Conservation (phyloP, 2,797 vertebrate species). For the Ptychobarbus kaznakovi region DNA sequence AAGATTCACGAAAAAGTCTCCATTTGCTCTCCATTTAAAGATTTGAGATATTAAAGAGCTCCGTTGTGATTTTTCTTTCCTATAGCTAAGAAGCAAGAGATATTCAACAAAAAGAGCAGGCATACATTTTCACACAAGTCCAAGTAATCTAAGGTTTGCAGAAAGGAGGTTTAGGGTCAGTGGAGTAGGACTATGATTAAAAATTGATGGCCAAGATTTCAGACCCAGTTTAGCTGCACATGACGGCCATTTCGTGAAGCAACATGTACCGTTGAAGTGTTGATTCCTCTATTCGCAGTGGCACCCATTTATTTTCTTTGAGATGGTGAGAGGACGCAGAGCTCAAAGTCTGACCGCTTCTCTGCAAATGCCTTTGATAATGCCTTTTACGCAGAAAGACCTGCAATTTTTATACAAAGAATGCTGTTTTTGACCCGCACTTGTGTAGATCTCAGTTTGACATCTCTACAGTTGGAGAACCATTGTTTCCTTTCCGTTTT, state of each 20-base stretch:
- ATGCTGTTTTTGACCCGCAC: not conserved
- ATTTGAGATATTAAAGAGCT: constrained; percentile 2
- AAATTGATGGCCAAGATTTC: constrained; percentile 40
- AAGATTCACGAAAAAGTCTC: not conserved
- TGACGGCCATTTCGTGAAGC: constrained; percentile 43
- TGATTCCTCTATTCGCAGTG: constrained; percentile 20
- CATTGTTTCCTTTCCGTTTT: not conserved
- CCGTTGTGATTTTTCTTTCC: not conserved
- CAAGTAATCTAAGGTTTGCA: constrained; percentile 24
- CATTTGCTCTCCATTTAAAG: not conserved
- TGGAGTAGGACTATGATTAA: constrained; percentile 41
- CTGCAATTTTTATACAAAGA: not conserved
- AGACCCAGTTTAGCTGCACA: constrained; percentile 36
- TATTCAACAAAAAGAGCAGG: not conserved
- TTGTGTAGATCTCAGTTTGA: constrained; percentile 7
- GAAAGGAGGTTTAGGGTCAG: constrained; percentile 25
- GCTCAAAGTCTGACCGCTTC: constrained; percentile 15
- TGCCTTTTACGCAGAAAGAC: not conserved
- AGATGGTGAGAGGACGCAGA: not conserved
- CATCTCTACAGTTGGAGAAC: not conserved
- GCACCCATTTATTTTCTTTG: constrained; percentile 37
- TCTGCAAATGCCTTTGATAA: constrained; percentile 7
- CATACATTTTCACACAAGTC: not conserved
- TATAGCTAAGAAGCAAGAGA: not conserved
- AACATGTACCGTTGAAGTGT: constrained; percentile 10